These are phyloP conservation scores for Peribatodes rhomboidaria DNA, from an alignment of 2,888 invertebrate species.

Conservation along the genomic window DNA sequence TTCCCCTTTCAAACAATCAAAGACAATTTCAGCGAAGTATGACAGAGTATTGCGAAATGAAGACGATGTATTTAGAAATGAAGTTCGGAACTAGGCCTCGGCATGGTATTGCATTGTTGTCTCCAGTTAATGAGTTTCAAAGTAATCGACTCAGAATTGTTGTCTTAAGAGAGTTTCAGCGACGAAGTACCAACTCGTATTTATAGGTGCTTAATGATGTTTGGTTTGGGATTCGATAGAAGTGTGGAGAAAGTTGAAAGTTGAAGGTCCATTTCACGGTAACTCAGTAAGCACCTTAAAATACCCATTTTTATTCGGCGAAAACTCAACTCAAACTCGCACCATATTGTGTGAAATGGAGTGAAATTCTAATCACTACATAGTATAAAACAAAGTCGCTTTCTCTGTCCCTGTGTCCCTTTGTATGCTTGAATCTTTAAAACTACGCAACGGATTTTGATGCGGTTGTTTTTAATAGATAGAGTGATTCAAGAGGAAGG, in stretches of 20 bases:
- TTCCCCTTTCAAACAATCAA: background rate
- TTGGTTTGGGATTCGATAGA: conserved; percentile 9
- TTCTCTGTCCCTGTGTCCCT: too few species aligned
- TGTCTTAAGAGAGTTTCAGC: conserved; percentile 15
- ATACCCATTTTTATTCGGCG: too few species aligned
- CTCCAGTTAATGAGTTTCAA: conserved; percentile 20
- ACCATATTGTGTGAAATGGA: too few species aligned
- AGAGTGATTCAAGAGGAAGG: too few species aligned
- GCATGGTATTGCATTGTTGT: conserved; percentile 11
- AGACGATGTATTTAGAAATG: background rate
- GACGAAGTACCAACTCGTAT: background rate
- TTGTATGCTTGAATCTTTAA: too few species aligned
- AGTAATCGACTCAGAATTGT: conserved; percentile 30
- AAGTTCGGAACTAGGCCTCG: conserved; percentile 3
- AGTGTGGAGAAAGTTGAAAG: background rate
- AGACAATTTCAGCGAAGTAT: background rate
- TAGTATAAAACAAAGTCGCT: too few species aligned
- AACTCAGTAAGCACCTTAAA: too few species aligned
- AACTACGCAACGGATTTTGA: too few species aligned
- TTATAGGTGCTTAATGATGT: conserved; percentile 6
- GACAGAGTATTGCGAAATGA: background rate
- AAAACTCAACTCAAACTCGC: too few species aligned
- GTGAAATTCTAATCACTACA: too few species aligned
- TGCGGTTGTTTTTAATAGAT: too few species aligned
- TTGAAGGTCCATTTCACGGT: background rate